Evolutionary conservation across 92 coral and sea anemone species (phyloP), one percentile per base, ranked within the genome.

Genomic region (Phymanthus crucifer): DNA sequence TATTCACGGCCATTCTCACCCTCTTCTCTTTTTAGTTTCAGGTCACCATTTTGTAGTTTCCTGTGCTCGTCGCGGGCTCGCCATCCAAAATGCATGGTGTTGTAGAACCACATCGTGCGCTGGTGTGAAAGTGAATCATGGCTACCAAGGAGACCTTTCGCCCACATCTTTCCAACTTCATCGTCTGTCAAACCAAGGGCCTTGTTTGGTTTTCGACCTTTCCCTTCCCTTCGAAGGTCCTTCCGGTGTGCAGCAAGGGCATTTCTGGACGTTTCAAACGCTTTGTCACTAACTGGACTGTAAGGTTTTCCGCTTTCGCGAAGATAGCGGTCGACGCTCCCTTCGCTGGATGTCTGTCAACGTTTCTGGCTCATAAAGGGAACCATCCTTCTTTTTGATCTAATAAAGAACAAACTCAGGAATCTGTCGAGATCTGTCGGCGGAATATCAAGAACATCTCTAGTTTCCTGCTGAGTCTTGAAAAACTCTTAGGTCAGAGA

Each of bases 51-150:
- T n/a, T n/a, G n/a, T n/a, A n/a, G n/a, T n/a, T n/a, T n/a, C n/a
- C n/a, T n/a, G n/a, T n/a, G n/a, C n/a, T n/a, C n/a, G n/a, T n/a
- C n/a, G n/a, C n/a, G n/a, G 12, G 86, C 86, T 47, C 81, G 46
- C 70, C 77, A 82, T 1, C 76, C 82, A 65, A 75, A 68, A 47
- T 76, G 77, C 8, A 83, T 75, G 24, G 87, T 76, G 5, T 75
- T 45, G 37, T 75, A 68, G 34, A 83, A 83, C 82, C 82, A 83
- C 82, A 83, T 82, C 18, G 80, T 82, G 32, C 80, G 85, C 21
- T 79, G 65, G 40, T 73, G 80, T 65, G 74, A 73, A 36, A 73
- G 52, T 33, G 75, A 80, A 34, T 73, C 80, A 61, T 73, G 80
- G 61, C 38, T 27, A 52, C 78, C 85, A 33, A 82, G 74, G 29